Evolutionary conservation across 2,888 invertebrate species (phyloP).

Genomic region (Biston stratarius): DNA sequence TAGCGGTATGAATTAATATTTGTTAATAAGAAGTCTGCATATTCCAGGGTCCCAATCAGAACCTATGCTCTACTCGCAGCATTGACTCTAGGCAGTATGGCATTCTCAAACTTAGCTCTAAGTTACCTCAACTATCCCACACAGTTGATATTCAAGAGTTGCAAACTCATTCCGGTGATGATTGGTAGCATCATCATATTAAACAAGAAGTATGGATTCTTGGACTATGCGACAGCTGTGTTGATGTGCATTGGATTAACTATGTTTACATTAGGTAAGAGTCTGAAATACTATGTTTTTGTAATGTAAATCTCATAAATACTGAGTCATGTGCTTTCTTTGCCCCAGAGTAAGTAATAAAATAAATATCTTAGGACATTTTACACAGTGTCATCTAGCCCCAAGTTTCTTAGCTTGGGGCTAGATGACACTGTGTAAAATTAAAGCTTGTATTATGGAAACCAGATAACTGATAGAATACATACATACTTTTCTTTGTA

Average conservation of each 20-base stretch:
- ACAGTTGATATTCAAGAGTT: constrained; percentile 98
- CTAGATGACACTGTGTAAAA: too few species aligned
- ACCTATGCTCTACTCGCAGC: constrained; percentile 94
- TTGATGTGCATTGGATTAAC: constrained; percentile 96
- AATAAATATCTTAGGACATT: too few species aligned
- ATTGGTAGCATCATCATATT: constrained; percentile 97
- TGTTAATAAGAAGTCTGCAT: too few species aligned
- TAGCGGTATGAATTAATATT: too few species aligned
- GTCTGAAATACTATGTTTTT: neutral
- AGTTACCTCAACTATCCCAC: constrained; percentile 99
- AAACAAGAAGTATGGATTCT: constrained; percentile 92
- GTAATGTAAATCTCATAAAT: neutral
- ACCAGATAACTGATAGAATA: too few species aligned
- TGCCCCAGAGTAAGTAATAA: too few species aligned
- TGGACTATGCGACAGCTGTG: constrained; percentile 94
- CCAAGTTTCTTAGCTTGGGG: too few species aligned
- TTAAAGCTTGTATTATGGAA: too few species aligned
- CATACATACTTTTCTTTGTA: too few species aligned
- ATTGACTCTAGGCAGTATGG: constrained; percentile 97
- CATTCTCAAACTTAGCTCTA: constrained; percentile 96
- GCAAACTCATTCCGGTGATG: constrained; percentile 98
- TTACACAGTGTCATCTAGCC: too few species aligned
- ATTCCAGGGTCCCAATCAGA: constrained; percentile 92
- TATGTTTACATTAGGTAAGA: constrained; percentile 95
- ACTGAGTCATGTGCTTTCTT: too few species aligned